Conservation (phyloP, 2,113 vertebrate genomes). For the Puma concolor region DNA sequence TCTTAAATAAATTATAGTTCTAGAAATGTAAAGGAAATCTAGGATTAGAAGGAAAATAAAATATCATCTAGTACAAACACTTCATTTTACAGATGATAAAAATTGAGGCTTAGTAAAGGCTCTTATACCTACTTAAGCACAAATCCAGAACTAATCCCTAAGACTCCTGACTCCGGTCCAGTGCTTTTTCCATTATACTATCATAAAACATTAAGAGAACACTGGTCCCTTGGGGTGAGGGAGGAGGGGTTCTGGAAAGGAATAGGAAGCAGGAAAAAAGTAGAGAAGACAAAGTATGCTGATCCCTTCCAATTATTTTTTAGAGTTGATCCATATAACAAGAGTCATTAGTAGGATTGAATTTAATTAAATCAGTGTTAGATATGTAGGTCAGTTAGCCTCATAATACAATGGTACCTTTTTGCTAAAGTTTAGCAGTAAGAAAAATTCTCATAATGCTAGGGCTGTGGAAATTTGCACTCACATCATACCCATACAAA, state of each 20-base stretch:
- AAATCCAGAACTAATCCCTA: slow-evolving; percentile 63
- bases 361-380: slow-evolving; percentile 50
- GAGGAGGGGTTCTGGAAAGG: neutral
- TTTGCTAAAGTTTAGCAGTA: slow-evolving; percentile 43
- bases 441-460: neutral
- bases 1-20: neutral
- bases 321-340: neutral
- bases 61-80: neutral
- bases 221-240: slow-evolving; percentile 15
- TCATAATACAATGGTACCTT: neutral
- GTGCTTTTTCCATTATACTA: slow-evolving; percentile 44
- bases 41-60: slow-evolving; percentile 50
- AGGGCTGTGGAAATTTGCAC: neutral
- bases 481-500: neutral
- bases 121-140: slow-evolving; percentile 59
- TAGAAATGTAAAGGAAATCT: slow-evolving; percentile 35
- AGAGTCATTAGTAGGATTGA: neutral
- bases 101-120: slow-evolving; percentile 39
- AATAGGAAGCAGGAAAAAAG: slow-evolving; percentile 6
- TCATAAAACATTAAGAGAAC: slow-evolving; percentile 67
- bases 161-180: slow-evolving; percentile 7
- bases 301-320: slow-evolving; percentile 30
- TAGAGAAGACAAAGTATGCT: slow-evolving; percentile 18
- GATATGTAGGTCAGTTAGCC: neutral
- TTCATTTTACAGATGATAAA: slow-evolving; percentile 68